These are phyloP conservation scores for Rhagium mordax DNA, from an alignment of 2,888 invertebrate species.

Conservation along the genomic window DNA sequence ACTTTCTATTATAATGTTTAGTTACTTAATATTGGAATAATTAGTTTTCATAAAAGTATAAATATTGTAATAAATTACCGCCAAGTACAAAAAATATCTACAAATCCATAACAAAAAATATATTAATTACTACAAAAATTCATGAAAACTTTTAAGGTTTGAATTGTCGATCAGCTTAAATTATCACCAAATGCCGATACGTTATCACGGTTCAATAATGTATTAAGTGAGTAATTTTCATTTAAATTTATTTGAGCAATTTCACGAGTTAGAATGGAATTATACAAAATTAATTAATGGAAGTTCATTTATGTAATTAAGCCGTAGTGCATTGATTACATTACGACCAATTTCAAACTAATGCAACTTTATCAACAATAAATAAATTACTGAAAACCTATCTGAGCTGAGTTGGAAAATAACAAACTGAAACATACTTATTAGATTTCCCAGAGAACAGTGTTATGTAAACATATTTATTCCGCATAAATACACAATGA, in stretches of 20 bases:
- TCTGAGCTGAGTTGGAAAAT: neutral
- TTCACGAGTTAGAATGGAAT: neutral
- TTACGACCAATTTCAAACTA: neutral
- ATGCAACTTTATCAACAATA: neutral
- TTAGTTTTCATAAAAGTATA: too few relatives aligned
- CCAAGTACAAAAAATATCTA: too few relatives aligned
- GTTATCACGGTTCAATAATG: neutral
- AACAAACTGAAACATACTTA: neutral
- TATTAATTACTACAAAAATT: too few relatives aligned
- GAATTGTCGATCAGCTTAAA: too few relatives aligned
- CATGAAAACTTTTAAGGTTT: too few relatives aligned
- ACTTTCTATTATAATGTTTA: too few relatives aligned
- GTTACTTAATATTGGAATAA: too few relatives aligned
- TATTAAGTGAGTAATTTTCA: neutral
- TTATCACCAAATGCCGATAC: too few relatives aligned
- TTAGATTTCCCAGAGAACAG: neutral
- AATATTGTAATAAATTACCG: too few relatives aligned
- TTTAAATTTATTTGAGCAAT: neutral
- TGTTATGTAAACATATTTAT: neutral
- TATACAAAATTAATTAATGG: neutral
- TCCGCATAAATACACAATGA: neutral
- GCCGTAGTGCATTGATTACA: neutral
- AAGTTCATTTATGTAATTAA: neutral
- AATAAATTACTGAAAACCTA: neutral
- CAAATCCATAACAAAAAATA: too few relatives aligned